Conservation (phyloP, 2,888 invertebrate species). For the Lacanobia wlatinum region DNA sequence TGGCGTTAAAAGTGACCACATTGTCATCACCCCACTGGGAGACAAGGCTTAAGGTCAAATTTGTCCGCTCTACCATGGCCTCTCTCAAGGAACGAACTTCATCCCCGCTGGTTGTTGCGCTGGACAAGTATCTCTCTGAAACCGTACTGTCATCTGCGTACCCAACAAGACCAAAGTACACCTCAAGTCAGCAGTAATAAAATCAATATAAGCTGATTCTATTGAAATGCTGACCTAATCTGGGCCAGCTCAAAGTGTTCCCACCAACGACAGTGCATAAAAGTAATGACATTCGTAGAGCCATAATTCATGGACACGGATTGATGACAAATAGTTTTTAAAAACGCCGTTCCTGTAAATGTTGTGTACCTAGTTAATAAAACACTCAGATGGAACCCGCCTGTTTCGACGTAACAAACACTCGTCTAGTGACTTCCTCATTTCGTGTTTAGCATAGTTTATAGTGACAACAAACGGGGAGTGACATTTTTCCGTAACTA, state of each 20-base stretch:
- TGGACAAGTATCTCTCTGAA: too few species aligned
- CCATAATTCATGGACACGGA: neutral
- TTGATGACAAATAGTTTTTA: neutral
- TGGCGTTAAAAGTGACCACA: too few species aligned
- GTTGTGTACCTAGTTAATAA: neutral
- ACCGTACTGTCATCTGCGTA: too few species aligned
- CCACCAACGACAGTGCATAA: slow-evolving; percentile 26
- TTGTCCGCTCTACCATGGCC: too few species aligned
- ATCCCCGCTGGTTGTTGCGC: too few species aligned
- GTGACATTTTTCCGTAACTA: slow-evolving; percentile 52
- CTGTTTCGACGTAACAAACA: neutral
- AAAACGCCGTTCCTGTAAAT: neutral
- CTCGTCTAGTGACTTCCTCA: slow-evolving; percentile 15
- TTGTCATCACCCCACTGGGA: too few species aligned
- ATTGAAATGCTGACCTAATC: neutral
- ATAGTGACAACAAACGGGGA: slow-evolving; percentile 49
- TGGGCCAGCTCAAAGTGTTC: neutral
- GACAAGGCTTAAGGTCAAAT: too few species aligned
- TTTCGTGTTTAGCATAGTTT: slow-evolving; percentile 42
- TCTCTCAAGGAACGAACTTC: too few species aligned
- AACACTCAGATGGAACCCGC: neutral
- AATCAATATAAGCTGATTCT: neutral
- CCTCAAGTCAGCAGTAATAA: neutral
- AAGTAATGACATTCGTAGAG: slow-evolving; percentile 20
- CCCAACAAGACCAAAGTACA: too few species aligned